Base-by-base conservation (phyloP, 1,140 invertebrate species). In the Acromyrmex heyeri region DNA sequence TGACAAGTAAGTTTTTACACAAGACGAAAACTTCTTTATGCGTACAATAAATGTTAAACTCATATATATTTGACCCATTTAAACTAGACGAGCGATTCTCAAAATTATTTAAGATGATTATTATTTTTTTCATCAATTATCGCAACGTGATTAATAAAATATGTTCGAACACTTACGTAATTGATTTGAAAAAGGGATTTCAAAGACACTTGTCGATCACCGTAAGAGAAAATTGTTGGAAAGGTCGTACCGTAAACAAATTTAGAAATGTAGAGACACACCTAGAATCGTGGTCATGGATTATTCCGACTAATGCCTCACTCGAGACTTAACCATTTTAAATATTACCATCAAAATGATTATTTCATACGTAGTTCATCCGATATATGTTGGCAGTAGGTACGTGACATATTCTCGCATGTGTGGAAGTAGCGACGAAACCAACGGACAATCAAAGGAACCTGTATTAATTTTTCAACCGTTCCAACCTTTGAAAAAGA, bases 241-340 rank as follows among this genome's bases (percentile, higher is more conserved):
- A 81, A 57, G 27, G 34, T 30, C 27, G 57, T n/a, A 12, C 10
- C 18, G n/a, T 38, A 59, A 69, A 75, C 87, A 87, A 89, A 89
- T 90, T 79, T 85, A 48, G 14, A n/a, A 21, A 44, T 72, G 24
- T 44, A 38, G 55, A 30, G 4, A 21, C 14, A 27, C 16, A 38
- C 34, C 30, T 64, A 64, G 61, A 50, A 76, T 85, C 55, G 75
- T 34, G 67, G 64, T 87, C 87, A 67, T 93, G 87, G 90, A 93
- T 93, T 95, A 95, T 95, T 94, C 92, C 91, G 90, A 93, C 90
- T 94, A 92, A 94, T 94, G 93, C 93, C 93, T 90, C 94, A 86
- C 93, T 75, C 72, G 94, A 91, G 93, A 93, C 91, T 67, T 82
- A 76, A 67, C 82, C 86, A 77, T 91, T 94, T 95, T 94, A 93